Percentiles rank a stretch among this genome's conserved stretches.
phyloP scores from a whole-genome alignment of 1,140 invertebrate genomes.

The Oryzaephilus surinamensis region DNA sequence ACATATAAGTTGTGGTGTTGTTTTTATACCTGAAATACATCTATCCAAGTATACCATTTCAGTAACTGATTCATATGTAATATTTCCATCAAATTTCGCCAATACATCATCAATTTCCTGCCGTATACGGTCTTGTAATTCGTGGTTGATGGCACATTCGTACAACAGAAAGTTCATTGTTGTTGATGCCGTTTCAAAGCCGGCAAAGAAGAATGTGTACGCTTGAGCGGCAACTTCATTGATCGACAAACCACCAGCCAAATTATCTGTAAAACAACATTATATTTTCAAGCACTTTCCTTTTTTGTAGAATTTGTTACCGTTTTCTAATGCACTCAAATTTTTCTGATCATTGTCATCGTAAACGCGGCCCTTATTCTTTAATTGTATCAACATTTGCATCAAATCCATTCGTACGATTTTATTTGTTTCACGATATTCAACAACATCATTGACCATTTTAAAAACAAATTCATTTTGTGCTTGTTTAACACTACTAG shows the following conservation, averaged over 20 bases:
- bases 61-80: constrained; percentile 3
- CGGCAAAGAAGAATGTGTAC: constrained; percentile 36
- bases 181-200: constrained; percentile 8
- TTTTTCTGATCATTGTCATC: not conserved
- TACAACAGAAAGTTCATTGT: constrained; percentile 34
- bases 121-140: constrained; percentile 53
- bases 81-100: not conserved
- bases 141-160: constrained; percentile 49
- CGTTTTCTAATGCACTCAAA: not conserved
- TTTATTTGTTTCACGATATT: constrained; percentile 30
- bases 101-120: constrained; percentile 44
- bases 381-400: constrained; percentile 23
- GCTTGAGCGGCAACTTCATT: constrained; percentile 51
- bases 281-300: constrained; percentile 3
- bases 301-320: not conserved
- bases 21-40: not conserved
- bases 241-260: constrained; percentile 30
- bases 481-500: too few species aligned
- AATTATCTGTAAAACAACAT: not conserved
- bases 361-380: not conserved
- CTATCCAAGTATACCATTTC: not conserved
- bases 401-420: constrained; percentile 34
- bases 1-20: not conserved
- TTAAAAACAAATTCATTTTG: too few species aligned
- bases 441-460: not conserved